These are phyloP conservation scores for Catocala nupta DNA, from an alignment of 2,888 invertebrate species.

Conservation along the genomic window DNA sequence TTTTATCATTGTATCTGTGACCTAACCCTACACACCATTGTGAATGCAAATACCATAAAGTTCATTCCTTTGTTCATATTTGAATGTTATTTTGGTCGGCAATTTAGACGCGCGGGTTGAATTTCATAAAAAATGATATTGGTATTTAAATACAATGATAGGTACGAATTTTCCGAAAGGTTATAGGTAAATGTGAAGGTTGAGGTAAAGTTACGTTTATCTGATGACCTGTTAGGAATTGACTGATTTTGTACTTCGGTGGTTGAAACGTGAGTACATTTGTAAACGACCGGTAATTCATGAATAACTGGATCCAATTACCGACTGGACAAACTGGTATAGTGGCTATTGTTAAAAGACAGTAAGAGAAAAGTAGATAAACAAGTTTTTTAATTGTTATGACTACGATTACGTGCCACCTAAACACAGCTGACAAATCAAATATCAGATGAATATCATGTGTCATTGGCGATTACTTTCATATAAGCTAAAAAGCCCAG, in stretches of 20 bases:
- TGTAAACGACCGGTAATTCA: no score
- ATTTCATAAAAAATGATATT: constrained; percentile 34
- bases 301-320: no score
- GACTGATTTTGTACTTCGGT: not conserved
- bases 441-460: no score
- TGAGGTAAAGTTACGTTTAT: constrained; percentile 35
- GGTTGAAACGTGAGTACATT: constrained; percentile 15
- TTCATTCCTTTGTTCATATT: constrained; percentile 53
- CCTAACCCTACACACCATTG: constrained; percentile 57
- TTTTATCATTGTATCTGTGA: constrained; percentile 61
- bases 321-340: no score
- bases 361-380: no score
- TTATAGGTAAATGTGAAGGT: constrained; percentile 25
- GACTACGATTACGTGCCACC: no score
- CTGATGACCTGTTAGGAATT: constrained; percentile 43
- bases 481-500: no score
- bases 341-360: no score
- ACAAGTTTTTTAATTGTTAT: no score
- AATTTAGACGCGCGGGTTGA: constrained; percentile 30
- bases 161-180: constrained; percentile 39
- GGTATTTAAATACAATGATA: constrained; percentile 27
- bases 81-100: constrained; percentile 32
- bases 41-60: constrained; percentile 51
- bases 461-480: no score
- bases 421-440: no score